Evolutionary conservation across 2,797 vertebrate genomes (phyloP).

Genomic region (Melanotaenia maccullochi): DNA sequence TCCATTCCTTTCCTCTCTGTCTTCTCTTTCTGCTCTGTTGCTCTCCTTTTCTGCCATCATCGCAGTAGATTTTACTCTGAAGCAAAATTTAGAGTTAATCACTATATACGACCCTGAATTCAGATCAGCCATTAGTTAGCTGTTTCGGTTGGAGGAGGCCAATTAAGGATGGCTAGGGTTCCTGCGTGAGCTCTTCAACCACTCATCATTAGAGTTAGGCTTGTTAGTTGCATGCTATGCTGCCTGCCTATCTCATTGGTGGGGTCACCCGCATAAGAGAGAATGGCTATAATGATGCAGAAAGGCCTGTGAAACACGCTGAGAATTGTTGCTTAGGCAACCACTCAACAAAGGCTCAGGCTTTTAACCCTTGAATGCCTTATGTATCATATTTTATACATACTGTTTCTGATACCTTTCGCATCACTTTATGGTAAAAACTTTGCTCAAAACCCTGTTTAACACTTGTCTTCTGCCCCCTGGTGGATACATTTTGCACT

Average conservation of each 20-base stretch:
- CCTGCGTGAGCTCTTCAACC: constrained; percentile 67
- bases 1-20: constrained; percentile 3
- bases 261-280: constrained; percentile 20
- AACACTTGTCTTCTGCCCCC: too few species aligned
- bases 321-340: constrained; percentile 73
- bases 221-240: constrained; percentile 68
- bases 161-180: constrained; percentile 69
- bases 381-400: too few species aligned
- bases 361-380: constrained; percentile 23
- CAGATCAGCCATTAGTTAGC: constrained; percentile 75
- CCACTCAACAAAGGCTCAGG: constrained; percentile 42
- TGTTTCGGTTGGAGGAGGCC: constrained; percentile 72
- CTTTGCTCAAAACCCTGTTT: too few species aligned
- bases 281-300: constrained; percentile 60
- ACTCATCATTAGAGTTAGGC: constrained; percentile 79
- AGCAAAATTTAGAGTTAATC: constrained; percentile 68
- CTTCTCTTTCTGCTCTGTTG: constrained; percentile 2
- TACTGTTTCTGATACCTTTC: too few species aligned
- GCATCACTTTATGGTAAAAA: too few species aligned
- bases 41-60: constrained; percentile 1
- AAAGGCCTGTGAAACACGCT: constrained; percentile 57
- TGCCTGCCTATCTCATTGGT: constrained; percentile 41
- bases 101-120: constrained; percentile 68
- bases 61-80: constrained; percentile 12
- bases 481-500: not conserved